Evolutionary conservation across 1,140 invertebrate species (phyloP), one percentile per base, ranked within the genome.

Genomic region (Drosophila nigrodunni): DNA sequence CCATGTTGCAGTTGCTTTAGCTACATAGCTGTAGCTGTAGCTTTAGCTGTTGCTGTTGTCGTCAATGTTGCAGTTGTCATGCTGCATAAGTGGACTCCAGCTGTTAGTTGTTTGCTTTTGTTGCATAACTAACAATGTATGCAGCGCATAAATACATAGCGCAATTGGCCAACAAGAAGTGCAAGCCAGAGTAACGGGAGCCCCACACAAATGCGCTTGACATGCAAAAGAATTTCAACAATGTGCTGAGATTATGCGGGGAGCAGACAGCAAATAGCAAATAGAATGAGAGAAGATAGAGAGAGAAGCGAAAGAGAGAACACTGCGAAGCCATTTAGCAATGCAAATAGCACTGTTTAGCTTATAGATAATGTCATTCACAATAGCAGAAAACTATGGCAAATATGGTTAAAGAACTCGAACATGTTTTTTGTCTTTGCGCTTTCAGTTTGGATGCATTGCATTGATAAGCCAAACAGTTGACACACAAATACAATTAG

Each of bases 101-200:
- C 65, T 80, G 78, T 60, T 72, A 34, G 46, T 10, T 66, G 41
- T 72, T 47, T 41, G 67, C 62, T 75, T 61, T 72, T 77, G 74
- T 87, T 87, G 82, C 82, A 87, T 87, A 87, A 87, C 83, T 88
- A 80, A 82, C 83, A 87, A 88, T 87, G 77, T 88, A 83, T 88
- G 82, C 80, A 80, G 64, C 82, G 82, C 82, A 86, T 86, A 86
- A 86, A 86, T 87, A 82, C 80, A 87, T 82, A 72, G 79, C 69
- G 78, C 50, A 55, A 64, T 75, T 77, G 35, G 44, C 62, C 67
- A 74, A 61, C 65, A 64, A 39, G 39, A 61, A 55, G 44, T 39
- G 54, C 54, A 62, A 41, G 43, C 61, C 72, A 62, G 69, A 74
- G 69, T 87, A 87, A 87, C 82, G 82, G 73, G 73, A 82, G 83